These are phyloP conservation scores for Nymphalis polychloros DNA, from an alignment of 2,888 invertebrate genomes.

Conservation along the genomic window DNA sequence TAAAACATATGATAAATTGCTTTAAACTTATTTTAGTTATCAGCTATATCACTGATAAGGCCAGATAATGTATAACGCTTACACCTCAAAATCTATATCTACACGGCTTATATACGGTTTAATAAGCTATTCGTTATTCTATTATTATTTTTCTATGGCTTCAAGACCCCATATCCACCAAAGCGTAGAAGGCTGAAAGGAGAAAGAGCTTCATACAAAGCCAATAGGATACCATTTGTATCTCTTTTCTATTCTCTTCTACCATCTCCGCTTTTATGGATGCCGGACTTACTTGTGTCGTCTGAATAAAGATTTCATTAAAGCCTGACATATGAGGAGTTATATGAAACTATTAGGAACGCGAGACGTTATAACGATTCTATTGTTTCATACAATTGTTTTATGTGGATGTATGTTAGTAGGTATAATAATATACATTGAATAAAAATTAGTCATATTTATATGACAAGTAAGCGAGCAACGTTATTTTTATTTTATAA, in stretches of 20 bases:
- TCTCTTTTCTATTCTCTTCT: no score
- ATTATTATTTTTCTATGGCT: slow-evolving; percentile 5
- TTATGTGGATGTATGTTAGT: no score
- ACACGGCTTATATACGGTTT: slow-evolving; percentile 12
- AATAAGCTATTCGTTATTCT: slow-evolving; percentile 3
- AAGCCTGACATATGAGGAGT: no score
- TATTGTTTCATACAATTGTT: no score
- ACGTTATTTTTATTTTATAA: not conserved
- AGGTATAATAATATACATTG: not conserved
- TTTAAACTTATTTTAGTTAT: slow-evolving; percentile 58
- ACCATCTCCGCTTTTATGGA: no score
- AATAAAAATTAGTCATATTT: not conserved
- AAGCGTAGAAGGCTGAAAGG: no score
- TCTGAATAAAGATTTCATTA: no score
- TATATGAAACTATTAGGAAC: no score
- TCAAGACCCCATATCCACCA: not conserved
- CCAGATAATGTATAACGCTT: slow-evolving; percentile 47
- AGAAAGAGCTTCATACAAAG: no score
- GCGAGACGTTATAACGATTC: no score
- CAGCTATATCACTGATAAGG: slow-evolving; percentile 56
- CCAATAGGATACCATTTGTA: no score
- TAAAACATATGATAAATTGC: slow-evolving; percentile 49
- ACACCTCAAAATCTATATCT: not conserved
- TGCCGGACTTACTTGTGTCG: no score
- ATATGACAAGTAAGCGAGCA: not conserved